Conservation (phyloP, 2,888 invertebrate species). For the Chirona hameri region DNA sequence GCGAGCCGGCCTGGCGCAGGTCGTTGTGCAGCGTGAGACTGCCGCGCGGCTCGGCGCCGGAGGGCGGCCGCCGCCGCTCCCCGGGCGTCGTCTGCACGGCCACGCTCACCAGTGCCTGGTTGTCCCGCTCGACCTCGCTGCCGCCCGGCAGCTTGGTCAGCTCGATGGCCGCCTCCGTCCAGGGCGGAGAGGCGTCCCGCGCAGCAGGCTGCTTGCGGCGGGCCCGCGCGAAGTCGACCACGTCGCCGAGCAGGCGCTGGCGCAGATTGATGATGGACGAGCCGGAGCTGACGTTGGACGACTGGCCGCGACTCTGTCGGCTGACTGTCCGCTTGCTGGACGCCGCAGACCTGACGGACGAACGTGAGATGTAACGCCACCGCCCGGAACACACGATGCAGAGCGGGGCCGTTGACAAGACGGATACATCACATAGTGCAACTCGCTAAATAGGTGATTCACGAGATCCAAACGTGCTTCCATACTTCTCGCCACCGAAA, state of each 20-base stretch:
- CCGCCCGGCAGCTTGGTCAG: neutral
- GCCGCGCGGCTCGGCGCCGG: neutral
- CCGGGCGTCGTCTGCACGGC: neutral
- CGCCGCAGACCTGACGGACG: neutral
- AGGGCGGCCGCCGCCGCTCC: neutral
- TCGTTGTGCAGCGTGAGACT: neutral
- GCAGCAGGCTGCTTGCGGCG: neutral
- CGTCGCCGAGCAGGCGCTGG: conserved; percentile 25
- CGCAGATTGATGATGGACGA: conserved; percentile 12
- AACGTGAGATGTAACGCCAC: too few relatives aligned
- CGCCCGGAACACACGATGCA: neutral
- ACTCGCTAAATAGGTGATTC: neutral
- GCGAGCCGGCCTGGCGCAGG: neutral
- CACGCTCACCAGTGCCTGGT: conserved; percentile 13
- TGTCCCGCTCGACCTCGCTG: neutral
- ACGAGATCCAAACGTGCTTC: too few relatives aligned
- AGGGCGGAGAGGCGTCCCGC: neutral
- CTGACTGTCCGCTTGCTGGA: conserved; percentile 2
- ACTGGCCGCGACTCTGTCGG: conserved; percentile 9
- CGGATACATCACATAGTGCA: neutral
- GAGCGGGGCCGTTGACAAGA: neutral
- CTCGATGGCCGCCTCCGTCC: conserved; percentile 1
- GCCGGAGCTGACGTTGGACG: conserved; percentile 9
- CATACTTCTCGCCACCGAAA: too few relatives aligned
- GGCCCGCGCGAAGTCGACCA: conserved; percentile 10